A percentile compares a stretch with the other conserved stretches of the same genome.
Conservation (phyloP, 2,888 invertebrate genomes). For the Teleiodes luculella region DNA sequence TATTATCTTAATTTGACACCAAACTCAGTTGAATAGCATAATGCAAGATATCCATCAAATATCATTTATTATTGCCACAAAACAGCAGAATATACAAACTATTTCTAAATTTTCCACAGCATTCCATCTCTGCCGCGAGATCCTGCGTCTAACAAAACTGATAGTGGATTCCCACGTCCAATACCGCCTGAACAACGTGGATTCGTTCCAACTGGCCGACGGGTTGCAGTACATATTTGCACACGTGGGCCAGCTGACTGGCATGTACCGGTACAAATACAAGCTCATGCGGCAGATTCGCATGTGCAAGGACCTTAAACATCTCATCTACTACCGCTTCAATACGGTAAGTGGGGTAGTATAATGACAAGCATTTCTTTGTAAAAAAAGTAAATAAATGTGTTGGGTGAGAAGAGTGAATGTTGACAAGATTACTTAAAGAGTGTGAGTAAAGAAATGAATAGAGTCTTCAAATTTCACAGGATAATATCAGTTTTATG, state of each 20-base stretch:
- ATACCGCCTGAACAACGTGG: constrained; percentile 99
- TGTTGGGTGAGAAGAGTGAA: no score
- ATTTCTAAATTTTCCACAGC: constrained; percentile 72
- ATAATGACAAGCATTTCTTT: not conserved
- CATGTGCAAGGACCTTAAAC: constrained; percentile 99
- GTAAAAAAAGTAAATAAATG: not conserved
- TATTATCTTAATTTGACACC: no score
- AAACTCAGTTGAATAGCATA: no score
- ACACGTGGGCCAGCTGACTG: constrained; percentile 99
- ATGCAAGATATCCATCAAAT: no score
- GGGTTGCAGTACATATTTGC: constrained; percentile 99
- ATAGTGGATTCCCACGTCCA: constrained; percentile 99
- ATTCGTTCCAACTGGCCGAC: constrained; percentile 98
- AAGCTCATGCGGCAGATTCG: constrained; percentile 99
- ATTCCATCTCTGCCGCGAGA: constrained; percentile 99
- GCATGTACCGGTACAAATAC: constrained; percentile 99
- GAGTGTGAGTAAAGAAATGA: no score
- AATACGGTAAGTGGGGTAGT: constrained; percentile 87
- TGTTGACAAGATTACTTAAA: no score
- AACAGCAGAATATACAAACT: no score
- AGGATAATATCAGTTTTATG: no score
- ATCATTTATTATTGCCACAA: no score
- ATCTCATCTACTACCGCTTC: constrained; percentile 99
- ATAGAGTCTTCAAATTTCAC: no score
- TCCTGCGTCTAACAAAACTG: constrained; percentile 97